Evolutionary conservation across 2,888 invertebrate species (phyloP).

Genomic region (Lycia hirtaria): DNA sequence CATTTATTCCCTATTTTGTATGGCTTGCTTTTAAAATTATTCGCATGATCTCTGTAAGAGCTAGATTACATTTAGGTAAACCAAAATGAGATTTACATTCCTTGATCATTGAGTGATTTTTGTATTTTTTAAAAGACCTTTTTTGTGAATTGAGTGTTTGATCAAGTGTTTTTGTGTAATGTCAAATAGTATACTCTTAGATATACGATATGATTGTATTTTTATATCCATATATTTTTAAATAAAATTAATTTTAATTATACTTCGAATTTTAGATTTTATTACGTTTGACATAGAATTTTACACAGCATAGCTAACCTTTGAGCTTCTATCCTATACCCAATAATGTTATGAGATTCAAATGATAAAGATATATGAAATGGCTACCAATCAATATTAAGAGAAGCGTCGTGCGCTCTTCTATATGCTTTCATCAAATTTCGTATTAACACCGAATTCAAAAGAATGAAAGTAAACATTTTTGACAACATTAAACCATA

Average conservation of each 20-base stretch:
- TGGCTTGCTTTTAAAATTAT: constrained; percentile 25
- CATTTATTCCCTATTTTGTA: constrained; percentile 23
- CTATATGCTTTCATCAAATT: too few relatives aligned
- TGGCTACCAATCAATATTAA: too few relatives aligned
- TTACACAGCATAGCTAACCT: too few relatives aligned
- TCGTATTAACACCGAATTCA: too few relatives aligned
- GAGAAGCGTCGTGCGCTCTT: too few relatives aligned
- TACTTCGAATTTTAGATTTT: constrained; percentile 6
- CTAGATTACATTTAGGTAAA: constrained; percentile 50
- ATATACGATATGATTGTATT: constrained; percentile 54
- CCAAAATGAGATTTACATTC: constrained; percentile 67
- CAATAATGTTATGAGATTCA: too few relatives aligned
- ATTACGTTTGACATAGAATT: too few relatives aligned
- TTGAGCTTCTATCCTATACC: too few relatives aligned
- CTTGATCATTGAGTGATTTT: constrained; percentile 51
- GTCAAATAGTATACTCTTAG: constrained; percentile 28
- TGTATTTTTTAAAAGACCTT: constrained; percentile 31
- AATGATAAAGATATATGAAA: too few relatives aligned
- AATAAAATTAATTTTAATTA: constrained; percentile 53
- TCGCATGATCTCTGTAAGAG: constrained; percentile 62
- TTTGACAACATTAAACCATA: too few relatives aligned
- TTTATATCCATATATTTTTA: constrained; percentile 60
- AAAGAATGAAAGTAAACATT: too few relatives aligned
- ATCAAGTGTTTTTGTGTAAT: constrained; percentile 56
- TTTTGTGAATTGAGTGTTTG: constrained; percentile 28